phyloP scores from a whole-genome alignment of 2,888 invertebrate genomes.

The Cabera pusaria region DNA sequence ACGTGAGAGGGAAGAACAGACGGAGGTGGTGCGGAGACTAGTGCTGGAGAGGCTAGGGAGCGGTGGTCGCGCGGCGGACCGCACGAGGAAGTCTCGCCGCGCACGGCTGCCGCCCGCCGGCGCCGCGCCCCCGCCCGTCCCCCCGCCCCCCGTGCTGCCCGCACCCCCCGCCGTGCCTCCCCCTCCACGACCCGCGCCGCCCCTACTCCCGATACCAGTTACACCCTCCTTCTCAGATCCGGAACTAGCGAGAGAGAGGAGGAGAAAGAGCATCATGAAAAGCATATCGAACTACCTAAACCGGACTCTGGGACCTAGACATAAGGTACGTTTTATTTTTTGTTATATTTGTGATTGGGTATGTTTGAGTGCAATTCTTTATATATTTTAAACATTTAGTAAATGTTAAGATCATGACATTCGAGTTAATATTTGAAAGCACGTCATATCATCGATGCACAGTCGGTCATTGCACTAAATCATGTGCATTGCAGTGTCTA shows the following conservation, averaged over 20 bases:
- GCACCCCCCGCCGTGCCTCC: conserved; percentile 41
- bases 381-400: not conserved
- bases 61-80: conserved; percentile 20
- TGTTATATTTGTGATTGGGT: conserved; percentile 7
- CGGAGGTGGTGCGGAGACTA: conserved; percentile 91
- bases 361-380: conserved; percentile 9
- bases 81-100: conserved; percentile 22
- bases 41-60: conserved; percentile 89
- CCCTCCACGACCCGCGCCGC: conserved; percentile 51
- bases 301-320: conserved; percentile 86
- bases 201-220: conserved; percentile 56
- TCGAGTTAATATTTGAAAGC: too few species aligned
- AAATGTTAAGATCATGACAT: too few species aligned
- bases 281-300: conserved; percentile 92
- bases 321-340: conserved; percentile 69
- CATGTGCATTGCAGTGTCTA: conserved; percentile 36
- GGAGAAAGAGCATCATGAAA: conserved; percentile 92
- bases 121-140: conserved; percentile 52
- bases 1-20: conserved; percentile 84
- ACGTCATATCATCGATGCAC: not conserved
- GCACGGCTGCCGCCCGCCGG: conserved; percentile 36
- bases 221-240: conserved; percentile 83
- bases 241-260: conserved; percentile 82
- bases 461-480: conserved; percentile 21
- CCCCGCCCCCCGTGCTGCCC: conserved; percentile 49